These are phyloP conservation scores for Odontamblyopus lacepedii DNA, from an alignment of 2,797 vertebrate genomes.

Conservation along the genomic window DNA sequence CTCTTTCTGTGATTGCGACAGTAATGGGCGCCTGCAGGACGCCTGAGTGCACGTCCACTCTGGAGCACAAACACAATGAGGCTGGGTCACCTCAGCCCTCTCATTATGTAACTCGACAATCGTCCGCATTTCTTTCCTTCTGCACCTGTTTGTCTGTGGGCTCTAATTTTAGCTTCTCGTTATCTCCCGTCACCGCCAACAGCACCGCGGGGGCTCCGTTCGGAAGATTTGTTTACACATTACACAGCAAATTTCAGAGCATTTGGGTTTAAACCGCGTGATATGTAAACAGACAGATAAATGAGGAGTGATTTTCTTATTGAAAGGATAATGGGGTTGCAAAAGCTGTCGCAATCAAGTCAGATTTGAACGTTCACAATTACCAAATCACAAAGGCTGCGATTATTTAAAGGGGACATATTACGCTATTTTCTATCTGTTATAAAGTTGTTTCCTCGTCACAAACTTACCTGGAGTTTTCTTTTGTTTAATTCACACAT, in stretches of 20 bases:
- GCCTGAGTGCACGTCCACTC: slow-evolving; percentile 21
- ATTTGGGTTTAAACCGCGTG: neutral
- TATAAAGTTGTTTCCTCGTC: no score
- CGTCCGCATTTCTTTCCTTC: slow-evolving; percentile 10
- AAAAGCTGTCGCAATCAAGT: no score
- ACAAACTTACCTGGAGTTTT: no score
- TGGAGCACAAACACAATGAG: slow-evolving; percentile 32
- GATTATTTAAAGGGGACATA: no score
- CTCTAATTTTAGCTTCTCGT: slow-evolving; percentile 7
- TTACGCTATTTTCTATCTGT: no score
- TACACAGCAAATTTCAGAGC: neutral
- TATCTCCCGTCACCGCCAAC: neutral
- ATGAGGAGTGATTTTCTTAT: neutral
- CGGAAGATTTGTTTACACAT: neutral
- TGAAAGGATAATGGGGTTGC: neutral
- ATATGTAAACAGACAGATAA: neutral
- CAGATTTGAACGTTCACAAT: no score
- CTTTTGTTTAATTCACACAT: no score
- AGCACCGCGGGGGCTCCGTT: neutral
- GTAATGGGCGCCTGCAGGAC: slow-evolving; percentile 39
- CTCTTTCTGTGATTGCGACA: slow-evolving; percentile 5
- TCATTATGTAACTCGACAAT: slow-evolving; percentile 1
- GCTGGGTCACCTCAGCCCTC: slow-evolving; percentile 19
- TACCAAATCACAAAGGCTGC: no score
- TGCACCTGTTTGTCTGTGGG: slow-evolving; percentile 5